Evolutionary conservation across 2,888 invertebrate genomes (phyloP), one percentile per base, ranked within the genome.

Genomic region (Drosophila hamatofila): DNA sequence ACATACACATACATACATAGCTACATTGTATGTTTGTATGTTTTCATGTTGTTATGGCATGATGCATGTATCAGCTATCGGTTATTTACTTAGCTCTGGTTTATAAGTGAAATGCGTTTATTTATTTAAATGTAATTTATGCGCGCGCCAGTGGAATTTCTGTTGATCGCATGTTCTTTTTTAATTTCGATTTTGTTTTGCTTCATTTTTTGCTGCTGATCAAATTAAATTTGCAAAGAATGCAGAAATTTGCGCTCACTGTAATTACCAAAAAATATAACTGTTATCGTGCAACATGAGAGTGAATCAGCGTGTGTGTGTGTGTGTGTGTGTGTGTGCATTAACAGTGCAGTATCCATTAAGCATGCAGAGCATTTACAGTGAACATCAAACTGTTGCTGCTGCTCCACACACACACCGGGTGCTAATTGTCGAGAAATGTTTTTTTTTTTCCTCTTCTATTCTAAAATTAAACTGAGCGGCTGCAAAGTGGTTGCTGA

Each of bases 101-200:
- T 72, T 68, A 78, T 74, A 73, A 78, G 69, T 71, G 59, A 62
- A 71, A 80, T 80, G 77, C 81, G 71, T 75, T 83, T 77, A 79
- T 82, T 80, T 81, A 71, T 68, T 72, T 74, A 68, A 80, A 69
- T 68, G 56, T 61, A 76, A 82, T 71, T 71, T 80, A 69, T 78
- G 58, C 68, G 72, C 71, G 66, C 66, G 57, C 66, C 71, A 59
- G 56, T 74, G 56, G 62, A 71, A 80, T 81, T 75, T 65, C 78
- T 51, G 62, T 48, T 66, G 56, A 76, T 77, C 61, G 67, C 30
- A 37, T 65, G 64, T 58, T 59, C 48, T 51, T 51, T 65, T 56
- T 56, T 27, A 46, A 37, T 23, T 48, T 51, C 48, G 11, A 52
- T 23, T 54, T 48, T 56, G 39, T 30, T 51, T 57, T 27, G 3